A percentile compares a stretch with the other conserved stretches of the same genome.
These are phyloP conservation scores for Malachius bipustulatus DNA, from an alignment of 2,888 invertebrate genomes.

Conservation along the genomic window DNA sequence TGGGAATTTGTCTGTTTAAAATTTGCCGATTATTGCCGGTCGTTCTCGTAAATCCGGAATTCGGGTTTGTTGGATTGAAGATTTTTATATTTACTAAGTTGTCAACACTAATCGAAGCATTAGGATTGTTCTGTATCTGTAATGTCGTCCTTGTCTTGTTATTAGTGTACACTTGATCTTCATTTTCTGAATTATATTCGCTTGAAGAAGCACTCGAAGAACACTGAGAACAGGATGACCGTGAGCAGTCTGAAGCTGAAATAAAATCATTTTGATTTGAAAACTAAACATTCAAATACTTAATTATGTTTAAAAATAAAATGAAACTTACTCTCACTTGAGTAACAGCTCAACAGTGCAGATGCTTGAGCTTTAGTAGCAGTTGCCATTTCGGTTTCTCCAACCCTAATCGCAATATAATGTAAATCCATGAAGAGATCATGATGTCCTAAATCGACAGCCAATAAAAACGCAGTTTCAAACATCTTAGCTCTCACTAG, in stretches of 20 bases:
- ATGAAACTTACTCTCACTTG: slow-evolving; percentile 31
- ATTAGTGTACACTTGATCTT: slow-evolving; percentile 24
- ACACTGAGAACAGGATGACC: slow-evolving; percentile 58
- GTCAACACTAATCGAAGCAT: too few relatives aligned
- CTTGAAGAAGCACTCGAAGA: too few relatives aligned
- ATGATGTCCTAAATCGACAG: slow-evolving; percentile 73
- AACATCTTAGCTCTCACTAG: slow-evolving; percentile 61
- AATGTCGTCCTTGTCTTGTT: too few relatives aligned
- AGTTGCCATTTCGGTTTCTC: slow-evolving; percentile 49
- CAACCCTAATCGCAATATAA: slow-evolving; percentile 54
- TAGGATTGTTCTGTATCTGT: too few relatives aligned
- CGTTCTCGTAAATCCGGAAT: slow-evolving; percentile 28
- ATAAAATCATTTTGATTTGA: slow-evolving; percentile 18
- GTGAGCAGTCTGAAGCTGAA: slow-evolving; percentile 59
- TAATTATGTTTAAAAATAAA: not conserved
- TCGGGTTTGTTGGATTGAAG: too few relatives aligned
- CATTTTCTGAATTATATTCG: too few relatives aligned
- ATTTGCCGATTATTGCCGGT: slow-evolving; percentile 27
- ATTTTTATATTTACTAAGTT: too few relatives aligned
- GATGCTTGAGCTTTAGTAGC: slow-evolving; percentile 60
- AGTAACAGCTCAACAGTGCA: slow-evolving; percentile 33
- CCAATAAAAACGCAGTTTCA: slow-evolving; percentile 74
- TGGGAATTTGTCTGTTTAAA: too few relatives aligned
- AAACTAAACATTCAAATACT: not conserved
- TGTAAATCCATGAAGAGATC: slow-evolving; percentile 79